These are phyloP conservation scores for Masnerella sp. DNA, from an alignment of 2,888 invertebrate genomes.

Conservation along the genomic window DNA sequence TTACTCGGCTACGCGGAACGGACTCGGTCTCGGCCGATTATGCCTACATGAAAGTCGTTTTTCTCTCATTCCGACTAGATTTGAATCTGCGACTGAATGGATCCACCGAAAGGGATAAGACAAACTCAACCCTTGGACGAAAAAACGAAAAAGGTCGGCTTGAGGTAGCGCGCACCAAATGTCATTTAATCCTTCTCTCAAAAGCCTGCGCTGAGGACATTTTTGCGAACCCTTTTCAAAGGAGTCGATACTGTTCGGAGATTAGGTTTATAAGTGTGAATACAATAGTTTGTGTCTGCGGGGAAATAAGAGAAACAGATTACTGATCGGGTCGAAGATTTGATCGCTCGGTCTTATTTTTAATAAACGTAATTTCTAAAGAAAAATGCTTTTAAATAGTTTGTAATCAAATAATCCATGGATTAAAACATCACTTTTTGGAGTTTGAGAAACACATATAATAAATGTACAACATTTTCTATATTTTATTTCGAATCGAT, in stretches of 20 bases:
- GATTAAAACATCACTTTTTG: too few relatives aligned
- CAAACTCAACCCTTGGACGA: conserved; percentile 39
- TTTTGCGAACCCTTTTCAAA: conserved; percentile 34
- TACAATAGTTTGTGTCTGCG: conserved; percentile 6
- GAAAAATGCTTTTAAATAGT: too few relatives aligned
- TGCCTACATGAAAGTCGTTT: conserved; percentile 21
- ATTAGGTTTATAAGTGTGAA: conserved; percentile 7
- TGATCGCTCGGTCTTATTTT: too few relatives aligned
- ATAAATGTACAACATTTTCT: too few relatives aligned
- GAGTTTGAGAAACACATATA: too few relatives aligned
- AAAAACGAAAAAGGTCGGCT: conserved; percentile 26
- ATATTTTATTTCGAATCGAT: too few relatives aligned
- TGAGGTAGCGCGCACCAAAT: conserved; percentile 36
- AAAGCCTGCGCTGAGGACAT: conserved; percentile 15
- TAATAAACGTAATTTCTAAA: too few relatives aligned
- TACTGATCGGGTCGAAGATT: too few relatives aligned
- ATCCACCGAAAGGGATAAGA: conserved; percentile 27
- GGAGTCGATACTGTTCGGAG: conserved; percentile 15
- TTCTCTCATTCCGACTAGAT: conserved; percentile 30
- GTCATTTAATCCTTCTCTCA: conserved; percentile 42
- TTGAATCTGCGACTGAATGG: conserved; percentile 41
- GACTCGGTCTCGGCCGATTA: conserved; percentile 14
- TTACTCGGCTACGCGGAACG: background rate
- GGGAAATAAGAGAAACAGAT: too few relatives aligned
- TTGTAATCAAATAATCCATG: too few relatives aligned